These are phyloP conservation scores for Cichlasoma orientale DNA, from an alignment of 2,797 vertebrate species.

Conservation along the genomic window DNA sequence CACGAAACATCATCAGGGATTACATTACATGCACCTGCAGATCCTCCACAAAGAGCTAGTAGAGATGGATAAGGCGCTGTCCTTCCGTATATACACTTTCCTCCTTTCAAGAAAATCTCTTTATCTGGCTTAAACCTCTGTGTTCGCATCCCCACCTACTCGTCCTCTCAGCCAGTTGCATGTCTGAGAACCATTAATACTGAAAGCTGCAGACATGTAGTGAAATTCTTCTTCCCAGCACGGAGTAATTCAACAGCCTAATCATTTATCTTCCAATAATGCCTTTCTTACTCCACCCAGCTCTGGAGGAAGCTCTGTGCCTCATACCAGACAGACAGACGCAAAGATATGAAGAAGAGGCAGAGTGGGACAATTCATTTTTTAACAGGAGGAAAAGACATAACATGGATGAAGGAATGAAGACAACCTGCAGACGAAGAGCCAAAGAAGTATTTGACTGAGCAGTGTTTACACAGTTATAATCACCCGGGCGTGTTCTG, in stretches of 20 bases:
- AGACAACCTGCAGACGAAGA: slow-evolving; percentile 29
- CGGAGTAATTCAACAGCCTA: slow-evolving; percentile 37
- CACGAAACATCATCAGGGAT: background rate
- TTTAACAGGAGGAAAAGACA: slow-evolving; percentile 7
- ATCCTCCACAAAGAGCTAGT: slow-evolving; percentile 12
- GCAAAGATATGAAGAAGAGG: slow-evolving; percentile 16
- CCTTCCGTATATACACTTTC: background rate
- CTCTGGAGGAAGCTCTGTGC: slow-evolving; percentile 27
- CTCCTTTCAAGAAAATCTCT: slow-evolving; percentile 21
- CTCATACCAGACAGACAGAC: slow-evolving; percentile 26
- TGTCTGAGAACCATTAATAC: slow-evolving; percentile 46
- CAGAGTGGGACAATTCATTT: slow-evolving; percentile 18
- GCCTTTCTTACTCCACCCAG: slow-evolving; percentile 31
- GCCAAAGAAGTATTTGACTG: slow-evolving; percentile 5
- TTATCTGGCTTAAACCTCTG: slow-evolving; percentile 28
- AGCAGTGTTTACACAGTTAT: slow-evolving; percentile 36
- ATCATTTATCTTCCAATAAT: slow-evolving; percentile 52
- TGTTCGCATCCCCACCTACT: slow-evolving; percentile 2
- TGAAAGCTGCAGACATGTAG: slow-evolving; percentile 33
- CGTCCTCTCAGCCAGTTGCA: slow-evolving; percentile 24
- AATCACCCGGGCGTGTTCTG: slow-evolving; percentile 28
- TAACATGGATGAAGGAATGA: slow-evolving; percentile 17
- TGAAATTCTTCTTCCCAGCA: slow-evolving; percentile 43
- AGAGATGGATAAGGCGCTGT: slow-evolving; percentile 5
- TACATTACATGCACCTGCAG: slow-evolving; percentile 34